Base-by-base conservation (phyloP, 2,797 vertebrate species). In the Aeoliscus strigatus region DNA sequence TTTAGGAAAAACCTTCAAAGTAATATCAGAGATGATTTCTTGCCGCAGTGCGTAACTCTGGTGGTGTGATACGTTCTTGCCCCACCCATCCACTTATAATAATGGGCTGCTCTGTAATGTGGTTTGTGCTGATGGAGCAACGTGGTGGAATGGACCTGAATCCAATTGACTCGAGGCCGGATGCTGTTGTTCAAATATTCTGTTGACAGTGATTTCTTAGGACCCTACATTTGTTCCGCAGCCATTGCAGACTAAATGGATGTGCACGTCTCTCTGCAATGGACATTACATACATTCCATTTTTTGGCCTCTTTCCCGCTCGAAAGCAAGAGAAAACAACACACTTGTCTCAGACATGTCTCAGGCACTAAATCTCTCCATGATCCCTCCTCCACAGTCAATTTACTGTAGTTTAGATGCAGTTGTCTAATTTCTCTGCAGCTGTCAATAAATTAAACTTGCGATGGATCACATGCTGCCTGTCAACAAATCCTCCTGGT, bases 171-270 rank as follows among this genome's bases (percentile, higher is more conserved):
- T 0, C 1, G n/a, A 8, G 21, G 4, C 11, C 15, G 34, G 27
- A 8, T 24, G n/a, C 27, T 17, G 14, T 45, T 24, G 12, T 38
- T 39, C 16, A 14, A 6, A 39, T 27, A 60, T 52, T 45, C 38
- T 40, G 48, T 31, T 50, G 23, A 47, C 27, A 24, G 28, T 3
- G 13, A 39, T 45, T 36, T 43, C 29, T 16, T 55, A 4, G 16
- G 18, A 54, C 49, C 18, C 6, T 10, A 16, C 16, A 4, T 23
- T 1, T 0, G 2, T 6, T 34, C 25, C 30, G 0, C 0, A 59
- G 23, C 55, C 51, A 41, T 68, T 62, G 27, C 59, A 59, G 54
- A 51, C 57, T 56, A 24, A 56, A 56, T 33, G 56, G 39, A 54
- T 57, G 26, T 15, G 6, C 36, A 23, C 25, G 36, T 17, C 26